Conservation (phyloP, 2,113 vertebrate genomes). For the Aspidoscelis tigris region DNA sequence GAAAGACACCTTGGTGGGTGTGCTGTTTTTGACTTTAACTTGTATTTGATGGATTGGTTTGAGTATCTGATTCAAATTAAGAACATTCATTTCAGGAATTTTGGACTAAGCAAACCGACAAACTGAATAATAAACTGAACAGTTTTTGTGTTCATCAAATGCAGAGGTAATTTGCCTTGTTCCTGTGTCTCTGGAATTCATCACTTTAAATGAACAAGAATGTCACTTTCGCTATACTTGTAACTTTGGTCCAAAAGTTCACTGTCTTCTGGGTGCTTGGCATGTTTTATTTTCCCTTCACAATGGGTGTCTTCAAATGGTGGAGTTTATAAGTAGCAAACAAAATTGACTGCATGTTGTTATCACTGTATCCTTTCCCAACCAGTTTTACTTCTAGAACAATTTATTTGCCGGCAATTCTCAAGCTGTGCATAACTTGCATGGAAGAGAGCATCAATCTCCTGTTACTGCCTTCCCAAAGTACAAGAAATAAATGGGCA, state of each 20-base stretch:
- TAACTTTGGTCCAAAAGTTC: neutral
- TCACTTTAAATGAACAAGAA: neutral
- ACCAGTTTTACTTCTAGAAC: neutral
- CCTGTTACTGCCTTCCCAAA: neutral
- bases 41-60: accelerated
- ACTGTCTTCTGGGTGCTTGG: neutral
- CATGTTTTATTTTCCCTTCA: neutral
- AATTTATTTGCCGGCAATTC: neutral
- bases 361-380: neutral
- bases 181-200: neutral
- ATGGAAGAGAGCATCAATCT: neutral
- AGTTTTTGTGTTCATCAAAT: slow-evolving; percentile 79
- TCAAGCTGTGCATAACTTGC: neutral
- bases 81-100: slow-evolving; percentile 76
- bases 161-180: slow-evolving; percentile 74
- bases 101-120: slow-evolving; percentile 76
- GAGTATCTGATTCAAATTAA: neutral
- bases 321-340: neutral
- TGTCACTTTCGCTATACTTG: neutral
- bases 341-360: neutral
- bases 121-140: slow-evolving; percentile 73
- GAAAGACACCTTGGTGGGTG: slow-evolving; percentile 76
- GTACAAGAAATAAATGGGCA: neutral
- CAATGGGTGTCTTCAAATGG: neutral
- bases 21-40: accelerated